Conservation (phyloP, 2,888 invertebrate genomes). For the Melangyna quadrimaculata region DNA sequence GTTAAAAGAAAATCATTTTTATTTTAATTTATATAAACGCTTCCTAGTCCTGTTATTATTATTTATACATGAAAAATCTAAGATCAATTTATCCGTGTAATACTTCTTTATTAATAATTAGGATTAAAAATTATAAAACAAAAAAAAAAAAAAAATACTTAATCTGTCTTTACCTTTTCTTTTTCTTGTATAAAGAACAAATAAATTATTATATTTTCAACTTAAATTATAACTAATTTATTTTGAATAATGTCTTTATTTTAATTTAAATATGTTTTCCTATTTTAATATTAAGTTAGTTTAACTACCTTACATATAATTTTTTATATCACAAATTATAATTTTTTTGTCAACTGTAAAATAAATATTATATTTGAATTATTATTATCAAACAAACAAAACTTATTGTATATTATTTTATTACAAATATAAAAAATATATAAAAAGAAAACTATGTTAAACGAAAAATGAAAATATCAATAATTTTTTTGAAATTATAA, state of each 20-base stretch:
- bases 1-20: background rate
- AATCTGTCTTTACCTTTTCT: background rate
- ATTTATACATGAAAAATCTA: slow-evolving; percentile 25
- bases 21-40: background rate
- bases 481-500: slow-evolving; percentile 6
- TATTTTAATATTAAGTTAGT: slow-evolving; percentile 24
- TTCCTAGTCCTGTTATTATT: slow-evolving; percentile 65
- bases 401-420: slow-evolving; percentile 17
- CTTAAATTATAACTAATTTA: slow-evolving; percentile 11
- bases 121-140: background rate
- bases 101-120: background rate
- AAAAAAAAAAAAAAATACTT: background rate
- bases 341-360: slow-evolving; percentile 25
- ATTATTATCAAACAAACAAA: slow-evolving; percentile 8
- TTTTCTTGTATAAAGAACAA: slow-evolving; percentile 27
- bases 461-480: slow-evolving; percentile 13
- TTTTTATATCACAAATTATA: slow-evolving; percentile 34
- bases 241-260: slow-evolving; percentile 21
- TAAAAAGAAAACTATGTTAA: background rate
- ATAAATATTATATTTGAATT: slow-evolving; percentile 1
- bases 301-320: background rate
- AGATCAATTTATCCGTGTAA: slow-evolving; percentile 16
- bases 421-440: slow-evolving; percentile 2
- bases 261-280: slow-evolving; percentile 45
- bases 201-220: slow-evolving; percentile 12